Conservation (phyloP, 2,797 vertebrate species). For the Epinephelus awoara region DNA sequence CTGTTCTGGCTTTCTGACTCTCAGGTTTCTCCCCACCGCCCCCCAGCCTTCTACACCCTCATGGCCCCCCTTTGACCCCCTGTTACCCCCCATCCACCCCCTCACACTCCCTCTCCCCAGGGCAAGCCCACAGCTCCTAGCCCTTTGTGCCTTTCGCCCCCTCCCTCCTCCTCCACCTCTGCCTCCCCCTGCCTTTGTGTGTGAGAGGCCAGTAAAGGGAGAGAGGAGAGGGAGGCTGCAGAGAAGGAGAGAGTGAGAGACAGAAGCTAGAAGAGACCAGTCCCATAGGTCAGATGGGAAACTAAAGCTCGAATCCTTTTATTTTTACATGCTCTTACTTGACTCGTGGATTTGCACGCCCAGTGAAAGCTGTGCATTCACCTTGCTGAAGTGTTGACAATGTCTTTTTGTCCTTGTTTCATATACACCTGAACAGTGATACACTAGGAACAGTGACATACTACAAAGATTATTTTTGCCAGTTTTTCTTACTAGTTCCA, state of each 20-base stretch:
- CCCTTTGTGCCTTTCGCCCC: constrained; percentile 73
- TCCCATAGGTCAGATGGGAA: constrained; percentile 54
- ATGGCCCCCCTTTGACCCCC: constrained; percentile 74
- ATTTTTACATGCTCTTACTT: constrained; percentile 25
- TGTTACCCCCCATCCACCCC: constrained; percentile 65
- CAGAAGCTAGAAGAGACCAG: constrained; percentile 50
- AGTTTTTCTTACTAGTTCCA: background rate
- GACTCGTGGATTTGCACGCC: background rate
- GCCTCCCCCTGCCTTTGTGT: constrained; percentile 77
- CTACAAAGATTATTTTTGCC: background rate
- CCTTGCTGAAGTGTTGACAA: background rate
- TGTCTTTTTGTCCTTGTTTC: background rate
- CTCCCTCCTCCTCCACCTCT: constrained; percentile 56
- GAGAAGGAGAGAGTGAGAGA: constrained; percentile 47
- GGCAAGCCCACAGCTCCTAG: constrained; percentile 74
- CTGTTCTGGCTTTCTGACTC: constrained; percentile 84
- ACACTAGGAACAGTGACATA: background rate
- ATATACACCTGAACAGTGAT: background rate
- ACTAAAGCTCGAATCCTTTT: constrained; percentile 30
- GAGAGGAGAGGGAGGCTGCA: constrained; percentile 54
- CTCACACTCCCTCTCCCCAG: constrained; percentile 63
- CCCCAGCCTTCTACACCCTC: constrained; percentile 34
- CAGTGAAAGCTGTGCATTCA: background rate
- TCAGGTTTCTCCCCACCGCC: constrained; percentile 70
- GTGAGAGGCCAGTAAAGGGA: constrained; percentile 74